Evolutionary conservation across 2,888 invertebrate genomes (phyloP).

Genomic region (Reticulitermes lucifugus): DNA sequence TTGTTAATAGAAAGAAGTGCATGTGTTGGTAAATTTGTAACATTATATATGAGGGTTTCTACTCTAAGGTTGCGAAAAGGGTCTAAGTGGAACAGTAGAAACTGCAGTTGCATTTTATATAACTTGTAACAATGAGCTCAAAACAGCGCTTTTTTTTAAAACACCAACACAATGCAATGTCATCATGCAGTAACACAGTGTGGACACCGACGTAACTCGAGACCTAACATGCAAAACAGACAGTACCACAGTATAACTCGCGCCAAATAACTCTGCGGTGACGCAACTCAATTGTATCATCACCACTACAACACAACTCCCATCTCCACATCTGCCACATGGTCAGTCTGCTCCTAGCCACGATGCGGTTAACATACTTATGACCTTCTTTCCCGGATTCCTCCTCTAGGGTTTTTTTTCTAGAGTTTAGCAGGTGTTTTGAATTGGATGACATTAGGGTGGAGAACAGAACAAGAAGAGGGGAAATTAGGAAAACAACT

Average conservation of each 20-base stretch:
- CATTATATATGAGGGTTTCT: not conserved
- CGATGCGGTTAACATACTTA: not conserved
- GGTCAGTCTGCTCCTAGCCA: too few species aligned
- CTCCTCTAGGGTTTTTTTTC: not conserved
- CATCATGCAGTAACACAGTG: too few species aligned
- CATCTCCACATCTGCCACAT: too few species aligned
- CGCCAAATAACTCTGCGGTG: too few species aligned
- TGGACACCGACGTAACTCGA: not conserved
- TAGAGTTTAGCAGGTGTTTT: constrained; percentile 8
- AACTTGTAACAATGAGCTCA: too few species aligned
- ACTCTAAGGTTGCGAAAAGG: not conserved
- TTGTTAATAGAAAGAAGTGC: too few species aligned
- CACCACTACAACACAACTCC: too few species aligned
- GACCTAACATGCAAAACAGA: not conserved
- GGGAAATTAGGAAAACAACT: not conserved
- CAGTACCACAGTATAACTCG: not conserved
- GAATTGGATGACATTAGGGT: not conserved
- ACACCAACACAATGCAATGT: too few species aligned
- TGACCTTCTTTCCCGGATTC: not conserved
- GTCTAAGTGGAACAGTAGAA: not conserved
- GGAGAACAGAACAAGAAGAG: not conserved
- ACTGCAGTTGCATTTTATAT: not conserved
- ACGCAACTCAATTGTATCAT: too few species aligned
- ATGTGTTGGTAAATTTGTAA: too few species aligned
- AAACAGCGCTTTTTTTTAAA: too few species aligned